Evolutionary conservation across 92 coral and sea anemone species (phyloP).

Genomic region (Epizoanthus fatuus): DNA sequence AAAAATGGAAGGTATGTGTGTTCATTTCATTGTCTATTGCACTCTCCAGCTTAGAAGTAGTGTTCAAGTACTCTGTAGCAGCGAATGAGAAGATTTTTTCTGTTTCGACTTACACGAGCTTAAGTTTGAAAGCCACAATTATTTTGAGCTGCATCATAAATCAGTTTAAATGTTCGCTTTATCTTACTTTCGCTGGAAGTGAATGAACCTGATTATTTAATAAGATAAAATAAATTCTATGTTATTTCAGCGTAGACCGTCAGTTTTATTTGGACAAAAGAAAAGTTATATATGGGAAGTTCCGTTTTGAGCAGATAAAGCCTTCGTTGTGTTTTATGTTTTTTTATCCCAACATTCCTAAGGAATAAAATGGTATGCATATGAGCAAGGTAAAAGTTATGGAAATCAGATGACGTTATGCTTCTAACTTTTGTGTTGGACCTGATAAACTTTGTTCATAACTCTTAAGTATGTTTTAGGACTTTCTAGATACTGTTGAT

Average conservation of each 20-base stretch:
- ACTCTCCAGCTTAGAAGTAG: background rate
- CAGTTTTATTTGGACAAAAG: background rate
- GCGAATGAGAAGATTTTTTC: background rate
- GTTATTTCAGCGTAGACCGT: background rate
- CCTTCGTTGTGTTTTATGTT: background rate
- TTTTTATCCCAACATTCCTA: background rate
- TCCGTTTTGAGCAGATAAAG: too few species aligned
- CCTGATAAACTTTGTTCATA: too few species aligned
- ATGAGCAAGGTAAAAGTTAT: background rate
- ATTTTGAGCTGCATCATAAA: background rate
- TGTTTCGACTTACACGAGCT: background rate
- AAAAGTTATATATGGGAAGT: too few species aligned
- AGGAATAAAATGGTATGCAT: background rate
- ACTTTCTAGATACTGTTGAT: too few species aligned
- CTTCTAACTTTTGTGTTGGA: background rate
- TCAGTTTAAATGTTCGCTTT: background rate
- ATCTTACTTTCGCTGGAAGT: background rate
- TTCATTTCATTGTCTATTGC: conserved; percentile 21
- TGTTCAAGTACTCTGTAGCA: background rate
- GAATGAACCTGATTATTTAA: background rate
- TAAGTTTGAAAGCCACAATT: background rate
- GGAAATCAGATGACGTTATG: background rate
- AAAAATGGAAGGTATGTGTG: conserved; percentile 91
- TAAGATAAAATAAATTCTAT: too few species aligned
- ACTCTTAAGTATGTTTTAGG: too few species aligned